These are phyloP conservation scores for Pollenia griseotomentosa DNA, from an alignment of 2,888 invertebrate species.

Conservation along the genomic window DNA sequence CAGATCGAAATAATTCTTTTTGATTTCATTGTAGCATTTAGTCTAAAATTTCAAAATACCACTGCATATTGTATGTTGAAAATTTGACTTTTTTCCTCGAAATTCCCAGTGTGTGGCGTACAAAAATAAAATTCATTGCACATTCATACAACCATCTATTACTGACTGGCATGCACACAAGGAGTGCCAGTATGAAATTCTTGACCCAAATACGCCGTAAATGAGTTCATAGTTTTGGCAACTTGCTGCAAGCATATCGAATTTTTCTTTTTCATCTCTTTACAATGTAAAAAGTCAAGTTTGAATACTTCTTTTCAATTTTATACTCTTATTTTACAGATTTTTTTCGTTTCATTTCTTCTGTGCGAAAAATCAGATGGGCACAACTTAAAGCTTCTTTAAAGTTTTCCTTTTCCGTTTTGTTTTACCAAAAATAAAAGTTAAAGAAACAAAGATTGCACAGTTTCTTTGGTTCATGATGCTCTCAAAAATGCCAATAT, in stretches of 20 bases:
- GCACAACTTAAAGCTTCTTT: slow-evolving; percentile 38
- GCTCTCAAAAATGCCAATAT: slow-evolving; percentile 64
- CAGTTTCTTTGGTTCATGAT: slow-evolving; percentile 46
- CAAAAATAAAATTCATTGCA: slow-evolving; percentile 31
- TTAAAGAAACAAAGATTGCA: slow-evolving; percentile 50
- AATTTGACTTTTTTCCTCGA: too few relatives aligned
- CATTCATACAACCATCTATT: slow-evolving; percentile 21
- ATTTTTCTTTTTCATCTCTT: slow-evolving; percentile 39
- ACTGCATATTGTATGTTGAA: too few relatives aligned
- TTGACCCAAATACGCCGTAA: slow-evolving; percentile 67
- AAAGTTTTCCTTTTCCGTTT: slow-evolving; percentile 29
- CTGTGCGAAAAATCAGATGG: slow-evolving; percentile 19
- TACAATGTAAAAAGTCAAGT: slow-evolving; percentile 57
- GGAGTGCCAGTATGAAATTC: slow-evolving; percentile 50
- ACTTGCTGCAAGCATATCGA: slow-evolving; percentile 45
- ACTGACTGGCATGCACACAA: slow-evolving; percentile 19
- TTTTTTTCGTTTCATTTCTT: slow-evolving; percentile 17
- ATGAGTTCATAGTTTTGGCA: slow-evolving; percentile 64
- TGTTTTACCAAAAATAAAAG: slow-evolving; percentile 5
- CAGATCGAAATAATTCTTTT: too few relatives aligned
- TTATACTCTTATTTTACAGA: slow-evolving; percentile 6
- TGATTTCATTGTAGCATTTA: too few relatives aligned
- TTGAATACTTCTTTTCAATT: slow-evolving; percentile 48
- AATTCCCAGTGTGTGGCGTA: too few relatives aligned
- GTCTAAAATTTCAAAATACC: too few relatives aligned